These are phyloP conservation scores for Siderastrea siderea DNA, from an alignment of 92 coral and sea anemone species.

Conservation along the genomic window DNA sequence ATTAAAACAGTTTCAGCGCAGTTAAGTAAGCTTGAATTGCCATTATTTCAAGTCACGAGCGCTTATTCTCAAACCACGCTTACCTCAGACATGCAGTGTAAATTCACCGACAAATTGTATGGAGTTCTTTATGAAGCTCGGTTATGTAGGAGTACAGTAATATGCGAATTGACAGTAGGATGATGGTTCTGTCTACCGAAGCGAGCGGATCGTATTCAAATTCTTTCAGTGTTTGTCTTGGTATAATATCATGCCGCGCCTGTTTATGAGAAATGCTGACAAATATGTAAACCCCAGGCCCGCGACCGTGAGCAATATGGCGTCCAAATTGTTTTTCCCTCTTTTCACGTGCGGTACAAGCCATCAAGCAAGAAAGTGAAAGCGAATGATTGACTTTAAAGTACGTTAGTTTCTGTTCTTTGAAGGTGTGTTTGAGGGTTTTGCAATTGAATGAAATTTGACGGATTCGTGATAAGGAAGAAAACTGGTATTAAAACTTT, in stretches of 20 bases:
- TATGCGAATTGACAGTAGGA: neutral
- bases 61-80: neutral
- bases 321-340: neutral
- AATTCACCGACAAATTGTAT: neutral
- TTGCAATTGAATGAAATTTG: neutral
- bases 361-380: neutral
- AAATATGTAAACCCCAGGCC: conserved; percentile 35
- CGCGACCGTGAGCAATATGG: conserved; percentile 32
- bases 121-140: neutral
- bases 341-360: neutral
- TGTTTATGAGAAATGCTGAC: conserved; percentile 25
- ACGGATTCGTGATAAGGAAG: neutral
- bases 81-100: conserved; percentile 7
- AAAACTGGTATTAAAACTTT: neutral
- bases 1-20: neutral
- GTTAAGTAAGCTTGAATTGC: neutral
- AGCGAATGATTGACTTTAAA: neutral
- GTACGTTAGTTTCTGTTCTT: neutral
- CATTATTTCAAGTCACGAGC: conserved; percentile 7
- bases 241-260: conserved; percentile 2
- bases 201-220: neutral
- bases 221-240: neutral
- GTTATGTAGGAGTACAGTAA: neutral
- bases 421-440: neutral
- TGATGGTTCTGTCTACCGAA: neutral